Base-by-base conservation (phyloP, 2,797 vertebrate species). In the Hirundo rustica region DNA sequence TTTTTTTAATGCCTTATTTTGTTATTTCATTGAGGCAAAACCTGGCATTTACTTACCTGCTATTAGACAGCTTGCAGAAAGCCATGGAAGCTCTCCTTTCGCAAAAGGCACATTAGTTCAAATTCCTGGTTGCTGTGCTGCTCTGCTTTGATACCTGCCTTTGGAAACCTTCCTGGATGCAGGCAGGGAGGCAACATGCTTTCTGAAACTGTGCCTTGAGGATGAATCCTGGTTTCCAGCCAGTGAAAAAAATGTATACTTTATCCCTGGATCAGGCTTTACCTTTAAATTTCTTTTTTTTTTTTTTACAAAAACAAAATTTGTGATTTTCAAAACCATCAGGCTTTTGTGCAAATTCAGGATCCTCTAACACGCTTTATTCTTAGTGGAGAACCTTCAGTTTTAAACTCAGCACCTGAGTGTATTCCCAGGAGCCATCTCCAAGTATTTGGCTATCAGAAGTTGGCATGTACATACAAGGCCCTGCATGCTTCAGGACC, bases 401-500 rank as follows among this genome's bases (percentile, higher is more conserved):
- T 44, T 80, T 26, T 88, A 61, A 87, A 72, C 34, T 48, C 40
- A 50, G 44, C 13, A 23, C 13, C 15, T 45, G 32, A 85, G 29
- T 60, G 40, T 10, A 79, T 94, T 62, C 66, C 32, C 11, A 36
- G 51, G 44, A 93, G 50, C 27, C 10, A 11, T 61, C 65, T 77
- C n/a, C 32, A 68, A 26, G 54, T 51, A 7, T 67, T 88, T 79
- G 61, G 9, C 18, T 84, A 30, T 61, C 54, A 66, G 30, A 29
- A 54, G 15, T 44, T 4, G 62, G 30, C 34, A 11, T 0, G 1
- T 17, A 4, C 3, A 11, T 27, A 19, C 10, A 76, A 53, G 71
- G 11, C 14, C 23, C 40, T 0, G 0, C 1, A 1, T 53, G 30
- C 64, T 55, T 47, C 2, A 9, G 36, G 36, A 58, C 38, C 15